Conservation (phyloP, 1,140 invertebrate species). For the Tetragonula clypearis region DNA sequence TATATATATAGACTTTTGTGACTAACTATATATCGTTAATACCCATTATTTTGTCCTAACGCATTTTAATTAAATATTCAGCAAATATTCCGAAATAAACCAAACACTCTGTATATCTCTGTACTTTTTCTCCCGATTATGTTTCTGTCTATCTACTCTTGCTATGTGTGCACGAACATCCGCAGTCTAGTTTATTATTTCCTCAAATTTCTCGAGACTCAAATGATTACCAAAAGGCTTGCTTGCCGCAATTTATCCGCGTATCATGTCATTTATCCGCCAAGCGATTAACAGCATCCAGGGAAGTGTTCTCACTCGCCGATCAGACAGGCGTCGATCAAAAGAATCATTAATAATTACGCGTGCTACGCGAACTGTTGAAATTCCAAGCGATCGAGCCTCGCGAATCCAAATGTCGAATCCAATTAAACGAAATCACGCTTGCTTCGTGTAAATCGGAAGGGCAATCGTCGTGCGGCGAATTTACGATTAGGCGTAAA, state of each 20-base stretch:
- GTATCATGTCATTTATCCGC: constrained; percentile 26
- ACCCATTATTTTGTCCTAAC: no score
- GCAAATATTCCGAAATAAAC: no score
- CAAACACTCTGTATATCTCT: no score
- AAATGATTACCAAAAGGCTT: not conserved
- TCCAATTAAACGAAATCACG: constrained; percentile 33
- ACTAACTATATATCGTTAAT: no score
- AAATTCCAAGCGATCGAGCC: not conserved
- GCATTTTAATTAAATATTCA: no score
- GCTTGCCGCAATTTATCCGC: constrained; percentile 40
- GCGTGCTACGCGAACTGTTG: no score
- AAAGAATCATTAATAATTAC: constrained; percentile 37
- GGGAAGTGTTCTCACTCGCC: not conserved
- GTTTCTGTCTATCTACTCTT: not conserved
- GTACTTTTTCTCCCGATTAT: not conserved
- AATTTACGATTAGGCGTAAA: constrained; percentile 49
- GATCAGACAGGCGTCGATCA: not conserved
- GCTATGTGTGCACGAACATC: not conserved
- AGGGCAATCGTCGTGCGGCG: constrained; percentile 1
- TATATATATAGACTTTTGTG: no score
- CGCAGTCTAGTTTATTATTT: not conserved
- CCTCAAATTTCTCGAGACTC: not conserved
- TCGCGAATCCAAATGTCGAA: not conserved
- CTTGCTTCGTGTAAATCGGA: not conserved
- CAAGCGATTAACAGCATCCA: constrained; percentile 10